These are phyloP conservation scores for Aurelia sp. DNA, from an alignment of 30 jellyfish, hydroid and myxozoan species.

Conservation along the genomic window DNA sequence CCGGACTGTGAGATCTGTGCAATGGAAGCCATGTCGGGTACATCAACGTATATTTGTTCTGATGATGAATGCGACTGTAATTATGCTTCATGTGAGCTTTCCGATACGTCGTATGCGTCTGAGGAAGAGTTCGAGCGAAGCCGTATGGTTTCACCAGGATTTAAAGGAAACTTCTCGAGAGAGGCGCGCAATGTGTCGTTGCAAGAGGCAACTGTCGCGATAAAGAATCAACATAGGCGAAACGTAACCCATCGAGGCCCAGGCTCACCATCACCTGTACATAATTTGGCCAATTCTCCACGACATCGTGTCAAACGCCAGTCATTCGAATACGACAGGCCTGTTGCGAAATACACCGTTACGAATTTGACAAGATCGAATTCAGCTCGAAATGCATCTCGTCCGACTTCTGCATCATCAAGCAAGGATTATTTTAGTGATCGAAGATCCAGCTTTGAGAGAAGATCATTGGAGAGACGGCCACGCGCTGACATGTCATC, in stretches of 20 bases:
- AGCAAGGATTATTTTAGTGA: conserved; percentile 28
- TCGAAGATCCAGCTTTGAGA: conserved; percentile 45
- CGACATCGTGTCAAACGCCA: conserved; percentile 33
- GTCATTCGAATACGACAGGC: conserved; percentile 26
- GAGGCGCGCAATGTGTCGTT: conserved; percentile 72
- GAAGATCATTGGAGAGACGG: conserved; percentile 55
- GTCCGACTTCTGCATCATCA: conserved; percentile 39
- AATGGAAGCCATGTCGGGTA: conserved; percentile 57
- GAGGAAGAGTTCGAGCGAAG: conserved; percentile 72
- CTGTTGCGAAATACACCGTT: conserved; percentile 48
- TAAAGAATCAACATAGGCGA: conserved; percentile 48
- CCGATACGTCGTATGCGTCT: conserved; percentile 71
- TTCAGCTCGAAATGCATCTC: conserved; percentile 47
- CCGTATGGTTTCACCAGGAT: conserved; percentile 69
- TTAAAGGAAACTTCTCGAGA: conserved; percentile 45
- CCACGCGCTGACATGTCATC: conserved; percentile 56
- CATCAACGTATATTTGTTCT: conserved; percentile 64
- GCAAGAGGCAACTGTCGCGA: conserved; percentile 68
- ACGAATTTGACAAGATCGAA: conserved; percentile 32
- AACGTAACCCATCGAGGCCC: conserved; percentile 16
- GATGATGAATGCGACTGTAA: conserved; percentile 85
- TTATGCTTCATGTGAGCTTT: conserved; percentile 71
- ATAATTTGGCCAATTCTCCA: conserved; percentile 58
- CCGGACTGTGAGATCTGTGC: conserved; percentile 75
- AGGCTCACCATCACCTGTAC: conserved; percentile 45